Conservation (phyloP, 2,797 vertebrate genomes). For the Phataginus tetradactyla region DNA sequence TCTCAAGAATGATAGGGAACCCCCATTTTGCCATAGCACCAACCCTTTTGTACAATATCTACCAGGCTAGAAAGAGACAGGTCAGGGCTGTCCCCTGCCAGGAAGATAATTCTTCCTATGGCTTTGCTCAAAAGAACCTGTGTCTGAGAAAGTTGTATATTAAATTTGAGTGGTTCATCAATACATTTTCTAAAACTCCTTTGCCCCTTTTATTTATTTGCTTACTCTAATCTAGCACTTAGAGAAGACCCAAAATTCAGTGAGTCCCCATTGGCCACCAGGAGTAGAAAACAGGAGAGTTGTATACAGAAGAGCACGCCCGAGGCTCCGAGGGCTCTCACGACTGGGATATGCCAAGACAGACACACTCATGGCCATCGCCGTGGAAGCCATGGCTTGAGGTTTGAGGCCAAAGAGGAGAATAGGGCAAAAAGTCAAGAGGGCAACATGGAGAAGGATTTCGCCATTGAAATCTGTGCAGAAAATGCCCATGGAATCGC, state of each 20-base stretch:
- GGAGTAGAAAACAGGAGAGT: not conserved
- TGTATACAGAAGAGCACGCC: not conserved
- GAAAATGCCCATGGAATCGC: not conserved
- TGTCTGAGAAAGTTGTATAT: not conserved
- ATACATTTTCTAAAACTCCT: not conserved
- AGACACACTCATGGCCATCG: fast-evolving
- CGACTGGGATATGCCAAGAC: not conserved
- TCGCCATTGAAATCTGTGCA: not conserved
- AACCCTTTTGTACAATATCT: not conserved
- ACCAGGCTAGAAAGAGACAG: not conserved
- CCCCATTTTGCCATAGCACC: not conserved
- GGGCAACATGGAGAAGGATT: fast-evolving
- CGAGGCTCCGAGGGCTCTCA: not conserved
- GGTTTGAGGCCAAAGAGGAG: not conserved
- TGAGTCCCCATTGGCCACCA: not conserved
- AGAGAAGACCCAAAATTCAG: not conserved
- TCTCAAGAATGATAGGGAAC: not conserved
- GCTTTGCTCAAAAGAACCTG: not conserved
- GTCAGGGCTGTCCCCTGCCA: not conserved
- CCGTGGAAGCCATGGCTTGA: not conserved
- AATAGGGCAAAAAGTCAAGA: not conserved
- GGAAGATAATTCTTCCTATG: not conserved
- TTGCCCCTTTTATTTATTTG: not conserved
- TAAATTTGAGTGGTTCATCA: not conserved
- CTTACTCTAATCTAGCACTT: not conserved